A percentile compares a stretch with the other conserved stretches of the same genome.
These are phyloP conservation scores for Melanitta fusca DNA, from an alignment of 2,797 vertebrate genomes.

Conservation along the genomic window DNA sequence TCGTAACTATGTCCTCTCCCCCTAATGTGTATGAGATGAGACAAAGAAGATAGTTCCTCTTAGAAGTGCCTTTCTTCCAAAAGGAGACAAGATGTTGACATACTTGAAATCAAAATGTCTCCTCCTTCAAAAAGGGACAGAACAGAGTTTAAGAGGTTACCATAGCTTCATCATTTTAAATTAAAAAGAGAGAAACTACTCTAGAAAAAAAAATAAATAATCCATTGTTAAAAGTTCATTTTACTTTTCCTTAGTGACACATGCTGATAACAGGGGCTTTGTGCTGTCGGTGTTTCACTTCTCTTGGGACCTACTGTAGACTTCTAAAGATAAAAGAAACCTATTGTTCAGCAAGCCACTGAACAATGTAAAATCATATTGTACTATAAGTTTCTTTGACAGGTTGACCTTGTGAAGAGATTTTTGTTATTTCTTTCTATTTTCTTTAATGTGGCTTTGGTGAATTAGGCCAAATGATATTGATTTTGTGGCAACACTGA, in stretches of 20 bases:
- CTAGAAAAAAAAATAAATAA: constrained; percentile 7
- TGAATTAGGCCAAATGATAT: constrained; percentile 23
- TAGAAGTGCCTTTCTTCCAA: not conserved
- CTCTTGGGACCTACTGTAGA: constrained; percentile 7
- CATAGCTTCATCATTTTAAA: constrained; percentile 28
- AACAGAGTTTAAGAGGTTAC: constrained; percentile 35
- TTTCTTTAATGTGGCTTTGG: constrained; percentile 23
- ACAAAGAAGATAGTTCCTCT: not conserved
- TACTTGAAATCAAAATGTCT: constrained; percentile 40
- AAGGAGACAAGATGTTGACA: not conserved
- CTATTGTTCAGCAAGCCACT: constrained; percentile 2
- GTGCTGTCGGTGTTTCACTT: not conserved
- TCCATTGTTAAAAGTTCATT: constrained; percentile 50
- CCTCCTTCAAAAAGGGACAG: constrained; percentile 15
- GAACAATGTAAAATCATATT: not conserved
- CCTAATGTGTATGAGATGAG: not conserved
- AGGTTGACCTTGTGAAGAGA: constrained; percentile 27
- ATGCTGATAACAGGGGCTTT: not conserved
- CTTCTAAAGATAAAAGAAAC: constrained; percentile 60
- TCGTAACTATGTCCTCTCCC: not conserved
- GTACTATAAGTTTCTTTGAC: constrained; percentile 24
- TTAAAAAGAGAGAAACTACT: constrained; percentile 1
- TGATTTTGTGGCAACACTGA: constrained; percentile 52
- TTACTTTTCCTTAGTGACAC: constrained; percentile 29
- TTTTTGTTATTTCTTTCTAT: constrained; percentile 32